phyloP scores from a whole-genome alignment of 2,888 invertebrate species.

The Polia nebulosa region DNA sequence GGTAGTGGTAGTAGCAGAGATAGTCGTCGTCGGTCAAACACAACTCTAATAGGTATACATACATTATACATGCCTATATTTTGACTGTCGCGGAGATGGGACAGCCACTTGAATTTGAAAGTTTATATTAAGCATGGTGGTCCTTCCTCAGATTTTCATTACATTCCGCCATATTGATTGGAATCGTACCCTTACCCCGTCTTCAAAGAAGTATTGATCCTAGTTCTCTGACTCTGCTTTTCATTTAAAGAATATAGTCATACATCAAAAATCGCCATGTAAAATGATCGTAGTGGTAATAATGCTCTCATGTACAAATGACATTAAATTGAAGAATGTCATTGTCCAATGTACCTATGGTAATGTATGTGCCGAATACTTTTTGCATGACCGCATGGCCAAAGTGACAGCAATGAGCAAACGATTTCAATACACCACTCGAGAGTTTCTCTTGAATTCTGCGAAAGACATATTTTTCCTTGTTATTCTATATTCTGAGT shows the following conservation, averaged over 20 bases:
- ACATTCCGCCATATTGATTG: too few species aligned
- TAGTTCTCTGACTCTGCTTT: background rate
- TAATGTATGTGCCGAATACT: conserved; percentile 42
- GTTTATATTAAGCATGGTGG: too few species aligned
- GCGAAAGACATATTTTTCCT: conserved; percentile 21
- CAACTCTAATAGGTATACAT: too few species aligned
- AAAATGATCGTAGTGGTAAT: conserved; percentile 1
- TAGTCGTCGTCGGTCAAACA: too few species aligned
- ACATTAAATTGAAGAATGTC: conserved; percentile 49
- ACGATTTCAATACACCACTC: conserved; percentile 33
- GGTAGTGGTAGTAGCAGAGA: too few species aligned
- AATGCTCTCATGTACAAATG: conserved; percentile 40
- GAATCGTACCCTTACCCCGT: too few species aligned
- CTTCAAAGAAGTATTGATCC: background rate
- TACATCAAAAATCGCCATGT: background rate
- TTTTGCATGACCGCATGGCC: conserved; percentile 43
- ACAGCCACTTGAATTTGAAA: too few species aligned
- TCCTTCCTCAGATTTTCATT: too few species aligned
- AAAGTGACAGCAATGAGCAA: conserved; percentile 32
- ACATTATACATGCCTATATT: too few species aligned
- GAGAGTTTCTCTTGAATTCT: conserved; percentile 30
- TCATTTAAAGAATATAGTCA: background rate
- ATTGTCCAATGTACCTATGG: conserved; percentile 29
- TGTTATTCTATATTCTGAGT: conserved; percentile 11
- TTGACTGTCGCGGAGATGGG: too few species aligned